A percentile compares a stretch with the other conserved stretches of the same genome.
These are phyloP conservation scores for Ornithoptera alexandrae DNA, from an alignment of 2,888 invertebrate species.

Conservation along the genomic window DNA sequence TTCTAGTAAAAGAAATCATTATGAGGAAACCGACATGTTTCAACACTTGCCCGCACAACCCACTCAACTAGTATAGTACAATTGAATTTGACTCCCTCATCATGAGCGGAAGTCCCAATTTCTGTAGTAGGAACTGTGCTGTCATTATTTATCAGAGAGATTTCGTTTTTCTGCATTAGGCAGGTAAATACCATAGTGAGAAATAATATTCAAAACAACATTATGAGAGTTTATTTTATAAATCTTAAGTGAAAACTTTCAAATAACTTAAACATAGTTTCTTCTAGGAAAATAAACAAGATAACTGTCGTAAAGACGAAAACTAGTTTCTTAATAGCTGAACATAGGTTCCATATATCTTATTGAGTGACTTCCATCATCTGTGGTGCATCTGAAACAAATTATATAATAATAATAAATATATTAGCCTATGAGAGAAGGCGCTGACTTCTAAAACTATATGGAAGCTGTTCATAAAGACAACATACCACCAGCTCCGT, in stretches of 20 bases:
- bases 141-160: not conserved
- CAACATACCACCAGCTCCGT: constrained; percentile 62
- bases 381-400: constrained; percentile 56
- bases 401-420: not conserved
- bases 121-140: not conserved
- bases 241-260: constrained; percentile 22
- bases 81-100: not conserved
- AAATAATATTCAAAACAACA: constrained; percentile 7
- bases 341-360: constrained; percentile 19
- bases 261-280: constrained; percentile 19
- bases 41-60: no score
- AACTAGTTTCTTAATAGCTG: not conserved
- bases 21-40: no score
- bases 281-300: constrained; percentile 15
- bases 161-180: not conserved
- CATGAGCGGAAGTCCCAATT: not conserved
- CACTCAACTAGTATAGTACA: not conserved
- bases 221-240: constrained; percentile 19
- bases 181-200: not conserved
- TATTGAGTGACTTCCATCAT: constrained; percentile 58
- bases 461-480: no score
- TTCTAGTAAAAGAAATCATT: no score
- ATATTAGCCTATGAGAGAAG: no score
- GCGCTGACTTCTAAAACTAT: no score
- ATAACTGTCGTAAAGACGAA: not conserved